These are phyloP conservation scores for Cynodonichthys magdalenae DNA, from an alignment of 2,797 vertebrate species.

Conservation along the genomic window DNA sequence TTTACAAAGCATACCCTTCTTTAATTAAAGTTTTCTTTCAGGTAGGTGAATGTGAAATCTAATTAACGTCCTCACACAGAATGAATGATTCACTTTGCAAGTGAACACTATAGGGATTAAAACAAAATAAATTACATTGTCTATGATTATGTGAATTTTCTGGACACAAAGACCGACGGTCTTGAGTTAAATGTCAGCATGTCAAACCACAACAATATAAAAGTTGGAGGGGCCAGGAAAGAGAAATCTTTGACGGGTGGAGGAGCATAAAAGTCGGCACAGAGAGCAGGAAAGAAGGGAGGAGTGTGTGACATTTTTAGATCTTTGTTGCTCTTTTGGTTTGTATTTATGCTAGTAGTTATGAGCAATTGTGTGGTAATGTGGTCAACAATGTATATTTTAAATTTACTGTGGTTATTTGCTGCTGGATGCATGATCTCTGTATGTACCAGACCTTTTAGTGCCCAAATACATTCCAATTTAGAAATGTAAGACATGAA, in stretches of 20 bases:
- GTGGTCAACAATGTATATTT: background rate
- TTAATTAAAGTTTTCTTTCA: conserved; percentile 62
- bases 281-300: conserved; percentile 12
- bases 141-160: conserved; percentile 30
- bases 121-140: conserved; percentile 19
- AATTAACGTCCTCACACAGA: conserved; percentile 32
- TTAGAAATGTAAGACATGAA: no score
- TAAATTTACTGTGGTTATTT: no score
- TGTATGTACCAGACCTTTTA: no score
- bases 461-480: no score
- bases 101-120: conserved; percentile 15
- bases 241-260: conserved; percentile 35
- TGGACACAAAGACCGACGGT: conserved; percentile 37
- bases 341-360: conserved; percentile 64
- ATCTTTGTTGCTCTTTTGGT: conserved; percentile 59
- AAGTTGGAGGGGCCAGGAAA: conserved; percentile 46
- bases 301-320: conserved; percentile 46
- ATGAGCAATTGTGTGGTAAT: conserved; percentile 36
- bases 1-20: conserved; percentile 25
- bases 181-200: conserved; percentile 37
- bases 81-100: background rate
- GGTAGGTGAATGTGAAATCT: conserved; percentile 28
- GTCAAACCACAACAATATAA: conserved; percentile 53
- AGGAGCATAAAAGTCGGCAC: conserved; percentile 20
- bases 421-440: no score